A percentile compares a stretch with the other conserved stretches of the same genome.
phyloP scores from a whole-genome alignment of 1,140 invertebrate genomes.

The Formica exsecta region DNA sequence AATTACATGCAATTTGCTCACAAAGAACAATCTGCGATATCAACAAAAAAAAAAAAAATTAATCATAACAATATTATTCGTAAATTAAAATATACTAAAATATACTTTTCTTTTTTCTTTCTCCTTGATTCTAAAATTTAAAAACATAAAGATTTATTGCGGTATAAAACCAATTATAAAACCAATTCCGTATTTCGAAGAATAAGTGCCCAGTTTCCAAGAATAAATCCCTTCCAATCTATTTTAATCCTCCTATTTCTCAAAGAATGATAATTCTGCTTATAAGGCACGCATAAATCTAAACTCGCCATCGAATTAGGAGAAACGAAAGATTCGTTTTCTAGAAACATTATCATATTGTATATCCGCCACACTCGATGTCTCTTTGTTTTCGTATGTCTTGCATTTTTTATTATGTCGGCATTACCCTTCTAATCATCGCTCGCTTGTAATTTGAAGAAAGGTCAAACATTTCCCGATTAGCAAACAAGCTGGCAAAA shows the following conservation, averaged over 20 bases:
- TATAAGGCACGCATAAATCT: neutral
- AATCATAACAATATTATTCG: neutral
- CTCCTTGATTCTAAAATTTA: neutral
- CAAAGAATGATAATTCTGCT: neutral
- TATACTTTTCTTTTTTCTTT: neutral
- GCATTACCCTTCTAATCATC: neutral
- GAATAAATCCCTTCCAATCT: neutral
- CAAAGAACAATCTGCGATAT: neutral
- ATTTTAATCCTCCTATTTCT: neutral
- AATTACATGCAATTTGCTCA: neutral
- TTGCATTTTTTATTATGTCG: neutral
- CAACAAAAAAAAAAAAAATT: slow-evolving; percentile 20
- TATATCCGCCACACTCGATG: neutral
- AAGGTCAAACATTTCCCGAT: neutral
- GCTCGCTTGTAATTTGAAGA: slow-evolving; percentile 13
- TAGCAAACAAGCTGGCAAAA: neutral
- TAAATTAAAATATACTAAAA: neutral
- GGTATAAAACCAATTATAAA: neutral
- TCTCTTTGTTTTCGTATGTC: neutral
- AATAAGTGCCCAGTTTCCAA: neutral
- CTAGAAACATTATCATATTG: neutral
- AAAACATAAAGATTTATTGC: slow-evolving; percentile 17
- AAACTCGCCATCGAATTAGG: neutral
- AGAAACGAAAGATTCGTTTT: neutral
- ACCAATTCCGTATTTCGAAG: neutral